phyloP scores from a whole-genome alignment of 2,113 vertebrate species.

The Gymnobelideus leadbeateri region DNA sequence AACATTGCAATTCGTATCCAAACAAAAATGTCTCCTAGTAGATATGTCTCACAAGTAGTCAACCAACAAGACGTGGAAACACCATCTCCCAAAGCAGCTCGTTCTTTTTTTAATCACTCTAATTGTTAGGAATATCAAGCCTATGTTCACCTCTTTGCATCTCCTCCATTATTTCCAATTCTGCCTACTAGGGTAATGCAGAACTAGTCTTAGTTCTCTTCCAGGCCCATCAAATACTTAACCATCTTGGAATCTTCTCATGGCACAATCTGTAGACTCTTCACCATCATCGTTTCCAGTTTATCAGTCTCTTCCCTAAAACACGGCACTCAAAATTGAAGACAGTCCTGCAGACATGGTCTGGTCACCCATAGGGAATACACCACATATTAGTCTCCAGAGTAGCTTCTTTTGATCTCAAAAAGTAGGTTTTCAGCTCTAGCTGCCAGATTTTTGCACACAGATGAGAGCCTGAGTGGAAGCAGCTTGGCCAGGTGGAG shows the following conservation, averaged over 20 bases:
- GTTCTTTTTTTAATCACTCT: neutral
- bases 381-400: neutral
- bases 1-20: neutral
- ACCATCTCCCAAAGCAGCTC: too few relatives aligned
- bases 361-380: neutral
- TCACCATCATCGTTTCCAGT: neutral
- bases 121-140: neutral
- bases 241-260: neutral
- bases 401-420: neutral
- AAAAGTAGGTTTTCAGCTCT: neutral
- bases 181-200: neutral
- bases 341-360: neutral
- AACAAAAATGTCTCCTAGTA: neutral
- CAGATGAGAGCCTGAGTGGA: neutral
- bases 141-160: neutral
- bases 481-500: slow-evolving; percentile 71
- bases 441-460: neutral
- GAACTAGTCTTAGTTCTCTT: neutral
- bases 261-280: neutral
- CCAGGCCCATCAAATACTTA: neutral
- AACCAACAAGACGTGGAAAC: too few relatives aligned
- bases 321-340: neutral
- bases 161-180: neutral
- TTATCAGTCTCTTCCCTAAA: neutral
- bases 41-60: neutral